Percentiles rank a stretch among this genome's conserved stretches.
These are phyloP conservation scores for Trypoxylus dichotomus DNA, from an alignment of 1,140 invertebrate species.

Conservation along the genomic window DNA sequence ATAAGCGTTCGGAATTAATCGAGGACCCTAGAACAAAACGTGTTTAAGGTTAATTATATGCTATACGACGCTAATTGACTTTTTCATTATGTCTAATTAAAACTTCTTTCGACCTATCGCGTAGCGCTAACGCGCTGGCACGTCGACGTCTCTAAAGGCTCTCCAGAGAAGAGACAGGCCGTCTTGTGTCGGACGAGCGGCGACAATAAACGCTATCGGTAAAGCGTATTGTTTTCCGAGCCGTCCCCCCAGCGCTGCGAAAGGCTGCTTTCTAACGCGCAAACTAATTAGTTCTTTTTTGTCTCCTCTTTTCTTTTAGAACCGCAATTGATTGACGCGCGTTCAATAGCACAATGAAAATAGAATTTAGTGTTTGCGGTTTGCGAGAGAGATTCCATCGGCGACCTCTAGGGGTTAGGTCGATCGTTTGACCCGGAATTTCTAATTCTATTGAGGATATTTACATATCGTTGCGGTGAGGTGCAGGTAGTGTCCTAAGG, in stretches of 20 bases:
- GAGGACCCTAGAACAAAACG: neutral
- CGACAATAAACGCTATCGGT: neutral
- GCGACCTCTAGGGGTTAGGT: neutral
- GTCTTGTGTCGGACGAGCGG: neutral
- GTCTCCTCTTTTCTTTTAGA: neutral
- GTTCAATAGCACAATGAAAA: neutral
- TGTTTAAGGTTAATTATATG: neutral
- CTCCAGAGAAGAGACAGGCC: neutral
- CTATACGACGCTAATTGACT: neutral
- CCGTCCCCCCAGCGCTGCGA: neutral
- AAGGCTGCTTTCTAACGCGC: neutral
- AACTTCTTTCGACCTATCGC: neutral
- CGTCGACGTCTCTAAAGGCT: neutral
- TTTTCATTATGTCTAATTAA: neutral
- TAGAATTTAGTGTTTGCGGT: neutral
- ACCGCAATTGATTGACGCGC: neutral
- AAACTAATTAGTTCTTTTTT: constrained; percentile 3
- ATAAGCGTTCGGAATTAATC: neutral
- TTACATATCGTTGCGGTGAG: too few relatives aligned
- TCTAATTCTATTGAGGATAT: too few relatives aligned
- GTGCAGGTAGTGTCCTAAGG: too few relatives aligned
- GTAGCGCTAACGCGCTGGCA: neutral
- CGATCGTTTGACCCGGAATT: neutral
- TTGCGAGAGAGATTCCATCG: neutral
- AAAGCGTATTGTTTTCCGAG: neutral